phyloP scores from a whole-genome alignment of 2,888 invertebrate genomes.

The Sarcophaga subvicina region DNA sequence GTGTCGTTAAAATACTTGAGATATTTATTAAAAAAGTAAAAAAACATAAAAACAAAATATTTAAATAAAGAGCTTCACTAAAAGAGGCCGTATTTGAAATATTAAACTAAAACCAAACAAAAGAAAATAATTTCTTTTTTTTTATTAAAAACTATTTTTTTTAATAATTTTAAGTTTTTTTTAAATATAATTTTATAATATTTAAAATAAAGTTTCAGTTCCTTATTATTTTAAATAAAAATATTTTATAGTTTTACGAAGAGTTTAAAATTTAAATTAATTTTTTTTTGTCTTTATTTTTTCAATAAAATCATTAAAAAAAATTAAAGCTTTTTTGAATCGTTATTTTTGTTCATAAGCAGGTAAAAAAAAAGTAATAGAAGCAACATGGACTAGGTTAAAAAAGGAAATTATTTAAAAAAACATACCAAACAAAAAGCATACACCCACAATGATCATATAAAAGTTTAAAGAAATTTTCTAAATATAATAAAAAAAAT shows the following conservation, averaged over 20 bases:
- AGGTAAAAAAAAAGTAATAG: not conserved
- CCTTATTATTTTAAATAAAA: constrained; percentile 57
- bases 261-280: not conserved
- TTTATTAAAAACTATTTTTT: constrained; percentile 15
- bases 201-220: constrained; percentile 47
- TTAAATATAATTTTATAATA: constrained; percentile 1
- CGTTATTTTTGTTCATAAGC: constrained; percentile 26
- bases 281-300: constrained; percentile 39
- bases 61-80: constrained; percentile 42
- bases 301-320: constrained; percentile 33
- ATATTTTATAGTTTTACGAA: constrained; percentile 10
- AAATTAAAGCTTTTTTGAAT: constrained; percentile 35
- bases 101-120: constrained; percentile 2
- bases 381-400: not conserved
- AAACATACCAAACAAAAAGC: not conserved
- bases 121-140: not conserved
- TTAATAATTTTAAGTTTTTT: constrained; percentile 31
- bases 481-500: no score
- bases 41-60: constrained; percentile 13
- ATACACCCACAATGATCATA: no score
- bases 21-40: constrained; percentile 33
- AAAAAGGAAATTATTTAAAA: constrained; percentile 17
- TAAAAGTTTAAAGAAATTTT: no score
- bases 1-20: constrained; percentile 61
- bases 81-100: constrained; percentile 49